Evolutionary conservation across 2,113 vertebrate genomes (phyloP).

Genomic region (Isichthys henryi): DNA sequence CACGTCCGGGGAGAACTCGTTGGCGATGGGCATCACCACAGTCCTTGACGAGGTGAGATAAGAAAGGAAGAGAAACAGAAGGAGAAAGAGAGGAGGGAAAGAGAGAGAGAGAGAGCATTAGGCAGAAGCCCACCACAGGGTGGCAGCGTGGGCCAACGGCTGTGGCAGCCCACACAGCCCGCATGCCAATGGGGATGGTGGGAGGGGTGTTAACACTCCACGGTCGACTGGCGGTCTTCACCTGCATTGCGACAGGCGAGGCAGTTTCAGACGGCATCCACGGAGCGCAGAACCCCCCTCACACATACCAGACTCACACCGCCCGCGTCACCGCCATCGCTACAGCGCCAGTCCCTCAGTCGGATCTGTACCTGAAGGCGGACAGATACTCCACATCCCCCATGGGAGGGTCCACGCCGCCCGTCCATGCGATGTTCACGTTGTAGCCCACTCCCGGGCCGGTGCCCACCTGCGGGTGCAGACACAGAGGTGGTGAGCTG

Average conservation of each 20-base stretch:
- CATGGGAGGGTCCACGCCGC: slow-evolving; percentile 75
- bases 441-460: slow-evolving; percentile 75
- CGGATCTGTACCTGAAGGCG: slow-evolving; percentile 65
- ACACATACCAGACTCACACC: background rate
- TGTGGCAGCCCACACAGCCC: background rate
- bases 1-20: slow-evolving; percentile 74
- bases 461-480: slow-evolving; percentile 66
- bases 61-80: background rate
- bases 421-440: slow-evolving; percentile 80
- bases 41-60: slow-evolving; percentile 55
- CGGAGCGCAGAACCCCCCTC: background rate
- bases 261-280: background rate
- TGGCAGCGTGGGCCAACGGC: background rate
- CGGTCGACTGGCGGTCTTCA: slow-evolving; percentile 1
- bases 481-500: background rate
- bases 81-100: background rate
- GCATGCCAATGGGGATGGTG: background rate
- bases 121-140: background rate
- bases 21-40: slow-evolving; percentile 81
- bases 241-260: slow-evolving; percentile 9
- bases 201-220: background rate
- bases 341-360: background rate
- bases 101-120: background rate
- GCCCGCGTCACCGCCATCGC: background rate
- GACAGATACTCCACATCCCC: slow-evolving; percentile 79